Evolutionary conservation across 2,888 invertebrate genomes (phyloP).

Genomic region (Nomada fucata): DNA sequence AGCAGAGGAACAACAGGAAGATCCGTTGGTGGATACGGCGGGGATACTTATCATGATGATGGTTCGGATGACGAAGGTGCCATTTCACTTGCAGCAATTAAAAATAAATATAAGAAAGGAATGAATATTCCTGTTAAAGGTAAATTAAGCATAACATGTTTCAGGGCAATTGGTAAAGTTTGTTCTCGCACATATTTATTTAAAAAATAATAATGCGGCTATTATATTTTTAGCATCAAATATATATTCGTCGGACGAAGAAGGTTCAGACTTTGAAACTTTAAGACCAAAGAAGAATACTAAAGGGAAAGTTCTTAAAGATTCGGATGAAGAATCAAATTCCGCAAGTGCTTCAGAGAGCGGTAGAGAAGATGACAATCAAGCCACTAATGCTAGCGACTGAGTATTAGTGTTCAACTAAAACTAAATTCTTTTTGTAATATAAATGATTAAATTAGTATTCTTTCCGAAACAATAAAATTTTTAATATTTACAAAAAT

Average conservation of each 20-base stretch:
- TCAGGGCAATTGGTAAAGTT: neutral
- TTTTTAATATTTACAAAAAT: neutral
- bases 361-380: conserved; percentile 82
- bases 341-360: conserved; percentile 83
- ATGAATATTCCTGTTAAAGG: conserved; percentile 82
- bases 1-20: conserved; percentile 84
- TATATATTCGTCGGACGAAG: conserved; percentile 96
- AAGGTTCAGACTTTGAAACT: conserved; percentile 93
- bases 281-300: conserved; percentile 89
- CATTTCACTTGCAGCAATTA: conserved; percentile 96
- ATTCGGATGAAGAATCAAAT: conserved; percentile 88
- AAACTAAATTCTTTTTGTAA: conserved; percentile 31
- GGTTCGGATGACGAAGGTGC: conserved; percentile 97
- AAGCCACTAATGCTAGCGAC: conserved; percentile 77
- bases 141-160: conserved; percentile 61
- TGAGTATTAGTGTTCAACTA: conserved; percentile 54
- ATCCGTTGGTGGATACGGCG: conserved; percentile 84
- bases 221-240: conserved; percentile 84
- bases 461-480: conserved; percentile 6
- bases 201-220: neutral
- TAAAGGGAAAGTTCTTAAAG: conserved; percentile 91
- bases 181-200: neutral
- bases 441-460: conserved; percentile 49
- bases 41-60: conserved; percentile 87
- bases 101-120: conserved; percentile 95